Conservation (phyloP, 2,888 invertebrate genomes). For the Caenorhabditis sinica region DNA sequence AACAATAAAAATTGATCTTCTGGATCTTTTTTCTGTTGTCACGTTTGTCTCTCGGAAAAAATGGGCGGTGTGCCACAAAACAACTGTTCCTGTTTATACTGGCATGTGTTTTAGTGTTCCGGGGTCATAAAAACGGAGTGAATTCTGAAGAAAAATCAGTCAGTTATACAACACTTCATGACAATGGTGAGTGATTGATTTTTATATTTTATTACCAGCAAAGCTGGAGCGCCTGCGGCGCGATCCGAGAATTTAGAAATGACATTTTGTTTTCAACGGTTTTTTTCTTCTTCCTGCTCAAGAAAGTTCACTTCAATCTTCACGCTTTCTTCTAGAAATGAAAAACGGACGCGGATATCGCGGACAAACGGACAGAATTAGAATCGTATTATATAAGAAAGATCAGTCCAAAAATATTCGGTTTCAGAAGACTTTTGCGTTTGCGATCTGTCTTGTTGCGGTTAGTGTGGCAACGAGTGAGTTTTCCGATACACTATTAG, state of each 20-base stretch:
- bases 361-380: too few relatives aligned
- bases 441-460: constrained; percentile 5
- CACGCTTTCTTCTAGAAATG: too few relatives aligned
- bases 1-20: constrained; percentile 5
- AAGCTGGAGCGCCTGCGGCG: too few relatives aligned
- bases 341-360: too few relatives aligned
- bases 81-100: constrained; percentile 32
- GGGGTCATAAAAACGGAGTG: constrained; percentile 8
- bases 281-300: too few relatives aligned
- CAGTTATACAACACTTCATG: not conserved
- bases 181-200: constrained; percentile 31
- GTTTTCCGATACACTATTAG: not conserved
- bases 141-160: constrained; percentile 9
- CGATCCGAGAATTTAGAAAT: too few relatives aligned
- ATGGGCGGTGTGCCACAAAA: constrained; percentile 18
- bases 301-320: too few relatives aligned
- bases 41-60: constrained; percentile 21
- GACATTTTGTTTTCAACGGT: too few relatives aligned
- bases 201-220: not conserved
- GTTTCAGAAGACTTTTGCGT: constrained; percentile 26
- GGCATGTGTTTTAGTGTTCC: constrained; percentile 43
- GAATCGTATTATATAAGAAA: too few relatives aligned
- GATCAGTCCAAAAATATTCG: not conserved
- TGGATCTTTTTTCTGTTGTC: constrained; percentile 11
- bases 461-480: constrained; percentile 13